Evolutionary conservation across 2,797 vertebrate species (phyloP), one percentile per base, ranked within the genome.

Genomic region (Aldrovandia affinis): DNA sequence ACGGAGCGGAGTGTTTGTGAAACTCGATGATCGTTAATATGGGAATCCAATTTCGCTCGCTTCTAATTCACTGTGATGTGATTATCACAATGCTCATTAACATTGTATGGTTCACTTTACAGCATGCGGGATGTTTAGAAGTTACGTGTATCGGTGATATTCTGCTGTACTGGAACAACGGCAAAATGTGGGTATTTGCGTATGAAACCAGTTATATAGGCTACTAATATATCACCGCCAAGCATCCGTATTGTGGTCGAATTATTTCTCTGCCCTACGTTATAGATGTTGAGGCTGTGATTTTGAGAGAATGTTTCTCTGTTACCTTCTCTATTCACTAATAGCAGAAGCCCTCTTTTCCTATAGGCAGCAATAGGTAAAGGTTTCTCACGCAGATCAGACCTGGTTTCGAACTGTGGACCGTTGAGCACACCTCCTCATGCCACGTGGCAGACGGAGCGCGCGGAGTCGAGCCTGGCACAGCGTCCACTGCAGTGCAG

Each of bases 401-500:
- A 0, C 10, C 1, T 15, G 10, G 33, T 22, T 20, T 30, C 30
- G 93, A 94, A 91, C 91, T 94, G 93, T 89, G 91, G 30, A 36
- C 3, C 22, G 59, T 63, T 63, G 3, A 25, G 25, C 30, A 33
- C 94, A 93, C 90, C 92, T 63, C 1, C 9, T 25, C 7, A 1
- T n/a, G 59, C n/a, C n/a, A n/a, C n/a, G n/a, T n/a, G n/a, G n/a
- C n/a, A 94, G 94, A 96, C 94, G 93, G 94, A 63, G 95, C 91
- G 91, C 92, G 90, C 85, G 91, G 92, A 92, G 91, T 84, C 18
- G 87, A 83, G 82, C 95, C 90, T 90, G 22, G 91, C 93, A 90
- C 88, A 93, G 93, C 92, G 94, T 93, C 93, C 94, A 95, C 96
- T 95, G 94, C 89, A 80, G 87, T 92, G 91, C 92, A 94, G 95